Evolutionary conservation across 2,113 vertebrate species (phyloP).

Genomic region (Corydoras maculifer): DNA sequence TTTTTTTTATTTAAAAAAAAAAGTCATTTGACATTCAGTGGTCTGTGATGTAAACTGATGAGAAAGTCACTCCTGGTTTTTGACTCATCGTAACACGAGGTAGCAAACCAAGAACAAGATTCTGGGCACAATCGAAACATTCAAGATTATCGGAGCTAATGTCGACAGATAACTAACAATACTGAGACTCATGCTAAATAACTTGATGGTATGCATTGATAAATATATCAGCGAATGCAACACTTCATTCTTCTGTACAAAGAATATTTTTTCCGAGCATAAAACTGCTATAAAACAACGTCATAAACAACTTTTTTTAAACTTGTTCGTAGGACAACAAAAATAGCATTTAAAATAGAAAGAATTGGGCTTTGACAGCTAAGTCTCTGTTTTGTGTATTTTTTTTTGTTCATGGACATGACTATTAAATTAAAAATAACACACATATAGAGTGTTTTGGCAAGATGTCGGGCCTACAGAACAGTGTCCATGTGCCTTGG

Average conservation of each 20-base stretch:
- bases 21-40: constrained; percentile 45
- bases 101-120: constrained; percentile 22
- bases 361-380: too few relatives aligned
- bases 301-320: too few relatives aligned
- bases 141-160: constrained; percentile 37
- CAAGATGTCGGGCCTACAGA: too few relatives aligned
- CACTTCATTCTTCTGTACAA: constrained; percentile 33
- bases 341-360: too few relatives aligned
- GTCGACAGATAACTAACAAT: constrained; percentile 31
- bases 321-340: too few relatives aligned
- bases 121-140: constrained; percentile 39
- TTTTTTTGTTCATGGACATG: too few relatives aligned
- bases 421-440: too few relatives aligned
- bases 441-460: too few relatives aligned
- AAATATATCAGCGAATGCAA: constrained; percentile 27
- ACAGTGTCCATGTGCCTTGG: too few relatives aligned
- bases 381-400: too few relatives aligned
- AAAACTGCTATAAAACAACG: neutral
- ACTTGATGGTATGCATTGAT: constrained; percentile 28
- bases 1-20: neutral
- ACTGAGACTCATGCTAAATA: constrained; percentile 31
- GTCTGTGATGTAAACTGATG: constrained; percentile 46
- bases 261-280: constrained; percentile 5
- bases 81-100: constrained; percentile 21
- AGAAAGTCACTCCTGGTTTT: constrained; percentile 30